Percentiles rank a stretch among this genome's conserved stretches.
phyloP scores from a whole-genome alignment of 2,797 vertebrate species.

The Anguilla pacifica region DNA sequence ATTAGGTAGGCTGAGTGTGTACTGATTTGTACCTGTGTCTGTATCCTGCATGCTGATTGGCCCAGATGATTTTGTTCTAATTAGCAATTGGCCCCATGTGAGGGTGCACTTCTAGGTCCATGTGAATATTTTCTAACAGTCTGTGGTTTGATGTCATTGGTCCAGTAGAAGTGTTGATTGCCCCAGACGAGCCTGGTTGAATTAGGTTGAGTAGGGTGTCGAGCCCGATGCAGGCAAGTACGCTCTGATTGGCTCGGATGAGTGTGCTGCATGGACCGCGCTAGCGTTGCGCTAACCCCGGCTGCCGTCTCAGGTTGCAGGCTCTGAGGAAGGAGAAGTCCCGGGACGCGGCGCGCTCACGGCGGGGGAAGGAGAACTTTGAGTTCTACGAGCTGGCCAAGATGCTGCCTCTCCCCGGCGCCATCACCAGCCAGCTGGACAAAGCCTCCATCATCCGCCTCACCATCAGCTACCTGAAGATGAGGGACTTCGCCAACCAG shows the following conservation, averaged over 20 bases:
- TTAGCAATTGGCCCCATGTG: not conserved
- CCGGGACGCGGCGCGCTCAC: constrained; percentile 92
- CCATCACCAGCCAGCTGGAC: constrained; percentile 97
- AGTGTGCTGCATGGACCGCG: not conserved
- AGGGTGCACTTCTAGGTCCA: not conserved
- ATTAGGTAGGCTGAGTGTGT: not conserved
- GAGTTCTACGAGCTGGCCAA: constrained; percentile 98
- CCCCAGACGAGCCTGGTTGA: too few relatives aligned
- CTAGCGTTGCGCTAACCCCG: constrained; percentile 21
- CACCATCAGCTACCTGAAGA: constrained; percentile 99
- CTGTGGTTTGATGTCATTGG: not conserved
- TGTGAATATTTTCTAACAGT: not conserved
- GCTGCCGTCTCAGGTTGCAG: constrained; percentile 82
- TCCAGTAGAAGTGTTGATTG: not conserved
- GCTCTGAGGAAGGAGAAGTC: constrained; percentile 98
- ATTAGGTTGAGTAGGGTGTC: not conserved
- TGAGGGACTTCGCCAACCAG: constrained; percentile 97
- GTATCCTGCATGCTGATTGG: not conserved
- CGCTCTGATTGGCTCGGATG: not conserved
- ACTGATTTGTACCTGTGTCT: not conserved
- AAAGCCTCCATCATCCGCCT: constrained; percentile 98
- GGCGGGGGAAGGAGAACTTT: constrained; percentile 97
- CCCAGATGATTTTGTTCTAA: not conserved
- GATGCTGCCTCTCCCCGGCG: constrained; percentile 93
- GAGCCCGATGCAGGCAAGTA: not conserved